A percentile compares a stretch with the other conserved stretches of the same genome.
These are phyloP conservation scores for Aphis craccivora DNA, from an alignment of 1,140 invertebrate genomes.

Conservation along the genomic window DNA sequence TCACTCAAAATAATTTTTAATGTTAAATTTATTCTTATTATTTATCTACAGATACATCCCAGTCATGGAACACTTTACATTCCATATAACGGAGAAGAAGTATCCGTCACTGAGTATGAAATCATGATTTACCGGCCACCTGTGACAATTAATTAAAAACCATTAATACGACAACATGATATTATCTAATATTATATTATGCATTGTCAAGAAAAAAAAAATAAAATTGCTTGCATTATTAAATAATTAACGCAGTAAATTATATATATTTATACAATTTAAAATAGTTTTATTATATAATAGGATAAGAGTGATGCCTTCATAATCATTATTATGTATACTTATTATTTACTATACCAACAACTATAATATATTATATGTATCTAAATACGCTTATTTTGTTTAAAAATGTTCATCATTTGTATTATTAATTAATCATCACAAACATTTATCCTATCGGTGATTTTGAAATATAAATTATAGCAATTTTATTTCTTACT, in stretches of 20 bases:
- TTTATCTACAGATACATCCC: conserved; percentile 71
- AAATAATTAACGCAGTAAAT: not conserved
- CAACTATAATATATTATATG: not conserved
- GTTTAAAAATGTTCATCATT: not conserved
- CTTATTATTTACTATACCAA: no score
- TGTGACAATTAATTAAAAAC: not conserved
- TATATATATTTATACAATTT: not conserved
- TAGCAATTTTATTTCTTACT: not conserved
- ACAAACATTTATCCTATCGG: not conserved
- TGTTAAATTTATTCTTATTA: not conserved
- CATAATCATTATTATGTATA: no score
- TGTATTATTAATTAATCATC: not conserved
- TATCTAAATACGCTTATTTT: not conserved
- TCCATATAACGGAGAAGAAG: conserved; percentile 74
- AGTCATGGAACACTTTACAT: conserved; percentile 77
- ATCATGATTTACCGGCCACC: conserved; percentile 67
- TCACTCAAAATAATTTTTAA: not conserved
- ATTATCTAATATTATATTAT: not conserved
- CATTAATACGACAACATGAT: not conserved
- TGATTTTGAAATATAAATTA: not conserved
- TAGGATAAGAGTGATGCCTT: not conserved
- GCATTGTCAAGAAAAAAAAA: not conserved
- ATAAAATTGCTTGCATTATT: not conserved
- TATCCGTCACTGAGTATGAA: conserved; percentile 79
- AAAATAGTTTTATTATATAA: not conserved